phyloP scores from a whole-genome alignment of 2,888 invertebrate species.

The Chymomyza fuscimana region DNA sequence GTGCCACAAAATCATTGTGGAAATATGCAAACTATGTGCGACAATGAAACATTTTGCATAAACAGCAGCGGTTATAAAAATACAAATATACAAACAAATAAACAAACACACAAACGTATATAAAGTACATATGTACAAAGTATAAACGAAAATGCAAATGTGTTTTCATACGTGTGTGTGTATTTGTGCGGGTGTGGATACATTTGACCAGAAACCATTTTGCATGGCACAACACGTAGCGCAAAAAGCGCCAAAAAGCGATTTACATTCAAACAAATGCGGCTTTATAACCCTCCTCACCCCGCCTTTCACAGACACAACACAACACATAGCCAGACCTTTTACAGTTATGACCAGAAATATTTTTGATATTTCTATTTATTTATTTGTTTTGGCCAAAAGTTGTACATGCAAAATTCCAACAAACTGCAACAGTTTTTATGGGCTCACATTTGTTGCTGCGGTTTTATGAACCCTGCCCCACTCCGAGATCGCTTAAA shows the following conservation, averaged over 20 bases:
- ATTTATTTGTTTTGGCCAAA: not conserved
- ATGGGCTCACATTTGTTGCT: not conserved
- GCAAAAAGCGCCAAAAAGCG: constrained; percentile 21
- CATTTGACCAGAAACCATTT: constrained; percentile 25
- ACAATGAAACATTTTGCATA: constrained; percentile 56
- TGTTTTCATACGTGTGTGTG: not conserved
- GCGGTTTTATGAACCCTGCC: not conserved
- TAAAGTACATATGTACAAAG: constrained; percentile 2
- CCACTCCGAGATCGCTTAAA: not conserved
- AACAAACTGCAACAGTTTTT: constrained; percentile 7
- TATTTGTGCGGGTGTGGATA: not conserved
- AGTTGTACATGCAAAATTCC: not conserved
- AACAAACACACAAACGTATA: not conserved
- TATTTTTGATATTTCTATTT: constrained; percentile 11
- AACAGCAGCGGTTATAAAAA: constrained; percentile 40
- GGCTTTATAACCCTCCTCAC: not conserved
- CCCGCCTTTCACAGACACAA: too few relatives aligned
- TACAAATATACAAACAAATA: constrained; percentile 1
- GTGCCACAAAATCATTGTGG: constrained; percentile 66
- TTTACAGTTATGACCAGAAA: constrained; percentile 17
- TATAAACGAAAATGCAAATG: not conserved
- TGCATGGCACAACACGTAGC: constrained; percentile 43
- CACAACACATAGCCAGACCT: not conserved
- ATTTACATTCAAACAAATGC: constrained; percentile 13
- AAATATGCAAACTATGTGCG: constrained; percentile 68